Base-by-base conservation (phyloP, 2,888 invertebrate species). In the Trachelus troglodyta region DNA sequence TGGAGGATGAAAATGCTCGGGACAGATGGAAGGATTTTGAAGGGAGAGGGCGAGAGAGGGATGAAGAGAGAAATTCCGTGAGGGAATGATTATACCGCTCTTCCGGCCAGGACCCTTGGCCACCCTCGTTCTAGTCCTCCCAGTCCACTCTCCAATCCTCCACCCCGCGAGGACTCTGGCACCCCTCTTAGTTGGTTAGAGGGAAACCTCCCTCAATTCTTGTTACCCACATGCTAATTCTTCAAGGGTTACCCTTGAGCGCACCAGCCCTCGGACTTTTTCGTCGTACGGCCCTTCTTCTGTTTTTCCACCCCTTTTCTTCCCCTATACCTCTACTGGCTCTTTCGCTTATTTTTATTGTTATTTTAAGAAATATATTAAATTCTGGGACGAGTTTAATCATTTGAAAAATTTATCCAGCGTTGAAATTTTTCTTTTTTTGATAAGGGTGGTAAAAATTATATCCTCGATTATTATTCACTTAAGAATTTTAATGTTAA, bases 151-250 rank as follows among this genome's bases (percentile, higher is more conserved):
- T 15, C 40, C 40, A 6, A 15, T 15, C 15, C 40, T 40, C 40
- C 40, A 40, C 15, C 40, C 15, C 69, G 30, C 30, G 30, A 69
- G 31, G 69, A 9, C 40, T 15, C 40, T 6, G 15, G 40, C 69
- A 69, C 69, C 69, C 15, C 33, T 30, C 69, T 4, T 12, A 69
- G 33, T 23, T 30, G 33, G 30, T 33, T 33, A 69, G 30, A 69
- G 30, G 69, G 33, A 69, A 69, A 69, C 31, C 69, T 11, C 69
- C 69, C 74, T 74, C 34, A 74, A 81, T 81, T 82, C 83, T 85
- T 80, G 83, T 85, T 85, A 85, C 83, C 81, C 82, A 82, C 85
- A 86, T 85, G 85, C 84, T 84, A 86, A 85, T 86, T 85, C 80
- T 79, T 85, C 80, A 81, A 84, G 85, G 77, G 80, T 76, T 23